These are phyloP conservation scores for Percopsis transmontana DNA, from an alignment of 2,113 vertebrate species.

Conservation along the genomic window DNA sequence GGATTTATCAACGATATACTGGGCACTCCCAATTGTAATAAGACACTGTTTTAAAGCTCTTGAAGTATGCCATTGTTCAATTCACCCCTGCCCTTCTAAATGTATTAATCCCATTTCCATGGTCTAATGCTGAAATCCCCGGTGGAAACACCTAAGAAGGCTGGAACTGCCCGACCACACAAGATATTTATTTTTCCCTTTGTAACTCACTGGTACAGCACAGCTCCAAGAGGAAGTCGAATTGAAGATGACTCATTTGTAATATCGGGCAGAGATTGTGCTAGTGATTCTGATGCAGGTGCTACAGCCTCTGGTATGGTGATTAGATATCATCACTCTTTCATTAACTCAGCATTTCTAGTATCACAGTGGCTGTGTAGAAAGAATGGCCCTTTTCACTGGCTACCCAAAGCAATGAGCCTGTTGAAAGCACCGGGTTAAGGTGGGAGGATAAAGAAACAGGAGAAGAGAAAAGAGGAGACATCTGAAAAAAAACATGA, in stretches of 20 bases:
- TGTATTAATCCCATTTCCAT: constrained; percentile 66
- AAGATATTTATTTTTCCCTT: constrained; percentile 47
- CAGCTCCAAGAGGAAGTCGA: constrained; percentile 54
- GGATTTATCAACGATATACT: constrained; percentile 53
- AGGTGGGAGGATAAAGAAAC: constrained; percentile 64
- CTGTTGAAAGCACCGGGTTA: constrained; percentile 57
- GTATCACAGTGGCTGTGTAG: constrained; percentile 52
- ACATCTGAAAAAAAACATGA: constrained; percentile 26
- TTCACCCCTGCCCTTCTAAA: constrained; percentile 60
- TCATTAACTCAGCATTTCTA: constrained; percentile 71
- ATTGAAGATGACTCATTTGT: constrained; percentile 36
- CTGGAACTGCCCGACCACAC: constrained; percentile 61
- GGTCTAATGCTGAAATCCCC: constrained; percentile 69
- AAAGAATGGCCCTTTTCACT: constrained; percentile 73
- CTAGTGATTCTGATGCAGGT: constrained; percentile 51
- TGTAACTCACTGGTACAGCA: constrained; percentile 10
- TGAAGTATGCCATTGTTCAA: constrained; percentile 73
- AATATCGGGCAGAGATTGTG: constrained; percentile 30
- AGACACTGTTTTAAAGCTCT: constrained; percentile 71
- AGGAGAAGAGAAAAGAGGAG: constrained; percentile 30
- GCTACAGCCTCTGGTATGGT: constrained; percentile 56
- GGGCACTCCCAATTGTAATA: constrained; percentile 53
- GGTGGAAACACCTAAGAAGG: constrained; percentile 58
- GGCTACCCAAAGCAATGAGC: constrained; percentile 52
- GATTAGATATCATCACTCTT: constrained; percentile 77